These are phyloP conservation scores for Istiophorus platypterus DNA, from an alignment of 2,113 vertebrate species.

Conservation along the genomic window DNA sequence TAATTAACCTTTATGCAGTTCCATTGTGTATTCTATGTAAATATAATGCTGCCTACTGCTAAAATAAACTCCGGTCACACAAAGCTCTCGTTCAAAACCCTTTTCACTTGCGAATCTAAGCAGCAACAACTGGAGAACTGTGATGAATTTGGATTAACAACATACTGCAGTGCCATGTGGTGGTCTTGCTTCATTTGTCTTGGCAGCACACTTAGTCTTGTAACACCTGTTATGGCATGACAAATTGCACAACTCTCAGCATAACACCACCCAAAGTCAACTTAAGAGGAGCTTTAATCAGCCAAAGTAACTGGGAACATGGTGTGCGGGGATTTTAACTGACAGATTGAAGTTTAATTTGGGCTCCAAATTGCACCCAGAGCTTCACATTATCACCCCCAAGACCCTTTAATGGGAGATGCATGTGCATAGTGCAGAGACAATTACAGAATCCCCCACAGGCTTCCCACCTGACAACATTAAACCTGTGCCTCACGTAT, in stretches of 20 bases:
- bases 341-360: background rate
- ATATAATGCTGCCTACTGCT: background rate
- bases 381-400: background rate
- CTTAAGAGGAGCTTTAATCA: slow-evolving; percentile 9
- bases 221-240: slow-evolving; percentile 15
- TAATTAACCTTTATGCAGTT: background rate
- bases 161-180: background rate
- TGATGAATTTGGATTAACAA: background rate
- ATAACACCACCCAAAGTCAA: background rate
- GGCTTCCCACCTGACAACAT: background rate
- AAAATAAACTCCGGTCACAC: background rate
- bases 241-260: slow-evolving; percentile 14
- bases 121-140: background rate
- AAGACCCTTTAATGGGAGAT: background rate
- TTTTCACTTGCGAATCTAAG: background rate
- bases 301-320: background rate
- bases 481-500: background rate
- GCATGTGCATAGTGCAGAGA: background rate
- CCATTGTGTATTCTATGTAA: background rate
- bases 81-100: background rate
- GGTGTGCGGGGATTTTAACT: background rate
- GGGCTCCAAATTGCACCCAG: background rate
- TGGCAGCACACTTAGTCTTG: background rate
- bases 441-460: background rate
- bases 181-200: slow-evolving; percentile 1